Base-by-base conservation (phyloP, 2,888 invertebrate genomes). In the Dryomyza anilis region DNA sequence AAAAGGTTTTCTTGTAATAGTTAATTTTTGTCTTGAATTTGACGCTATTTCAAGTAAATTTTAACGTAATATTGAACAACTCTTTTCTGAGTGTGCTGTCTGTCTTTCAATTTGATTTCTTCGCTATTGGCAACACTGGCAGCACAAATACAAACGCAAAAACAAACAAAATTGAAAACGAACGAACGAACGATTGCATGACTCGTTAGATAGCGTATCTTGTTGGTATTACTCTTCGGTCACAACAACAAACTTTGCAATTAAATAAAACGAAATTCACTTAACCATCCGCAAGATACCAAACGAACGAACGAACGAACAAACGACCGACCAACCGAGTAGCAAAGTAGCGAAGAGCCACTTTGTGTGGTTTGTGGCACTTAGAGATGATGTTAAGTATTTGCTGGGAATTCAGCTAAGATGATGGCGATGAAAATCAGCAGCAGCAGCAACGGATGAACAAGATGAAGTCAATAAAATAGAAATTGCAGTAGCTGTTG, bases 251-350 rank as follows among this genome's bases (percentile, higher is more conserved):
- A 46, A 46, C n/a, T 58, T 46, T 19, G 55, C 62, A 63, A 63
- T 63, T 63, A 63, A 63, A 63, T 63, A 63, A 63, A 63, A 63
- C 55, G 62, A 63, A 55, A 63, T 63, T 63, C 62, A 63, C 55
- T 63, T 63, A 63, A 29, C 57, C 10, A 14, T 10, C 23, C 39
- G n/a, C n/a, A 39, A 3, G 39, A 39, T 14, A 39, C 39, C 39
- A 39, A 39, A 7, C 39, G 14, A 39, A 39, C 14, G 14, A 39
- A 39, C 39, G n/a, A n/a, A n/a, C 39, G 14, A 7, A 39, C 39
- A 39, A 7, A 3, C 39, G 3, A 2, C 39, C 39, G 39, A 39
- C 39, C 39, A 3, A 39, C 39, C 39, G 12, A 33, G 33, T n/a
- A n/a, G n/a, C n/a, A n/a, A n/a, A n/a, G n/a, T n/a, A n/a, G n/a